These are phyloP conservation scores for Coendou prehensilis DNA, from an alignment of 2,797 vertebrate species.

Conservation along the genomic window DNA sequence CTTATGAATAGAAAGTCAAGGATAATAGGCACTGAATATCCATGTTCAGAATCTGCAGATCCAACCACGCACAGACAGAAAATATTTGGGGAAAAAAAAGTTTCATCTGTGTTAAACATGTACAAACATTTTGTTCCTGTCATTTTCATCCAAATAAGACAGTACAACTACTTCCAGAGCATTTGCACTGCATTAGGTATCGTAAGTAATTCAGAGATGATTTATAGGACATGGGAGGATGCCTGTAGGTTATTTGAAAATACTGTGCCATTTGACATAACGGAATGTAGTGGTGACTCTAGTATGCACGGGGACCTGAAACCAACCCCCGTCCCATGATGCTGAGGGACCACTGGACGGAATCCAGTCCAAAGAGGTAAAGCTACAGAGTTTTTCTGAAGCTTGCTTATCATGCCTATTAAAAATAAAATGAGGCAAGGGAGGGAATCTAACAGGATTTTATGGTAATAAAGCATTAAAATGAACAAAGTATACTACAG, in stretches of 20 bases:
- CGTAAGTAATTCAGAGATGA: background rate
- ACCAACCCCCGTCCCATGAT: background rate
- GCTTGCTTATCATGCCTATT: background rate
- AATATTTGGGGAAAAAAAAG: background rate
- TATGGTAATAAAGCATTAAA: background rate
- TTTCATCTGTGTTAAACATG: background rate
- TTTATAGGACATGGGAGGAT: background rate
- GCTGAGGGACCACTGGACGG: background rate
- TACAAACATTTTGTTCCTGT: background rate
- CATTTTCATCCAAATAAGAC: background rate
- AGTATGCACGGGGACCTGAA: background rate
- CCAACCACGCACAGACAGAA: background rate
- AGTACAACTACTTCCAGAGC: background rate
- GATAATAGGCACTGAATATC: background rate
- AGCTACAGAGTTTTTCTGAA: background rate
- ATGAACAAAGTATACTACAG: background rate
- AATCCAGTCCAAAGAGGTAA: constrained; percentile 24
- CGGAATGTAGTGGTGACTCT: background rate
- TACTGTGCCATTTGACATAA: background rate
- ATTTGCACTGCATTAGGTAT: background rate
- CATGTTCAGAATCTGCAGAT: background rate
- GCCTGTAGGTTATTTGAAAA: background rate
- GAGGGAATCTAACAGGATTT: background rate
- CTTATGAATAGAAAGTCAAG: background rate
- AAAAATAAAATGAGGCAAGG: background rate